phyloP scores from a whole-genome alignment of 2,113 vertebrate genomes.

The Thermophis baileyi region DNA sequence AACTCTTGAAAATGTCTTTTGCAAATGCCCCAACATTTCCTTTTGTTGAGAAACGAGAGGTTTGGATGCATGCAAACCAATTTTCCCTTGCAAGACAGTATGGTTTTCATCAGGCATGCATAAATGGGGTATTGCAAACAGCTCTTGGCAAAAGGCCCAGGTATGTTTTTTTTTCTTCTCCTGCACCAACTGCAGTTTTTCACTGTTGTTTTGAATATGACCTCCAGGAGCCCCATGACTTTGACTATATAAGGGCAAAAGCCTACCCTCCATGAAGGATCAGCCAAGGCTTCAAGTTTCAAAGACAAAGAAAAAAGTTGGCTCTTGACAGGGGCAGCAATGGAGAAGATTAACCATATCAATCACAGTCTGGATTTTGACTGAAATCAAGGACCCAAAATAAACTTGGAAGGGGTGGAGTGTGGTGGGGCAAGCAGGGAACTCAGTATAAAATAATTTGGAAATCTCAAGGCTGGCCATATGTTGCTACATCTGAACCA shows the following conservation, averaged over 20 bases:
- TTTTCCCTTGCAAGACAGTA: conserved; percentile 21
- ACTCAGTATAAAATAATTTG: neutral
- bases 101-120: conserved; percentile 63
- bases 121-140: conserved; percentile 52
- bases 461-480: neutral
- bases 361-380: conserved; percentile 23
- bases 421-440: neutral
- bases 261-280: conserved; percentile 49
- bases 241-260: conserved; percentile 61
- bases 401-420: neutral
- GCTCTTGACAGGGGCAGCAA: conserved; percentile 16
- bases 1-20: neutral
- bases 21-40: neutral
- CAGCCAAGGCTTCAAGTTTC: conserved; percentile 53
- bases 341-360: conserved; percentile 19
- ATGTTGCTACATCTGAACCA: neutral
- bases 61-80: neutral
- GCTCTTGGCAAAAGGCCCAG: conserved; percentile 36
- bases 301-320: conserved; percentile 42
- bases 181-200: conserved; percentile 50
- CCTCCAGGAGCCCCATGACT: conserved; percentile 59
- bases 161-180: conserved; percentile 1
- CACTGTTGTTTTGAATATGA: conserved; percentile 62
- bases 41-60: neutral
- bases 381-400: neutral